phyloP scores from a whole-genome alignment of 2,888 invertebrate genomes.

The Rhagonycha fulva region DNA sequence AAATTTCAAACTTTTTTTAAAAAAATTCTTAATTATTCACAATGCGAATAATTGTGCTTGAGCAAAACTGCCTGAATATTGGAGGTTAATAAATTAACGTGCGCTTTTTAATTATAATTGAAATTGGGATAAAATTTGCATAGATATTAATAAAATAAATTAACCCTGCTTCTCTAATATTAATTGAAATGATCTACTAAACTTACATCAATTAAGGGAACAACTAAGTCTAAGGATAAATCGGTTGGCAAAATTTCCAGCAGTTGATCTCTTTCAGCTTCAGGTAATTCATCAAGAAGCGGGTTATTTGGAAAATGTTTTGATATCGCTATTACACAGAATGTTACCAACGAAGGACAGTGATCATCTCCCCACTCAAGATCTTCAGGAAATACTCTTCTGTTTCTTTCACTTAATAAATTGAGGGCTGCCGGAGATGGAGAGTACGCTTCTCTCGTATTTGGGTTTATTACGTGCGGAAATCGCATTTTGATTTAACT shows the following conservation, averaged over 20 bases:
- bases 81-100: not conserved
- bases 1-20: not conserved
- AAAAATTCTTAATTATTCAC: not conserved
- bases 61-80: not conserved
- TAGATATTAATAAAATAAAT: not conserved
- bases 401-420: slow-evolving; percentile 50
- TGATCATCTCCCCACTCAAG: slow-evolving; percentile 60
- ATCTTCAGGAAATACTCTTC: slow-evolving; percentile 58
- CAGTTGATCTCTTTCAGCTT: slow-evolving; percentile 62
- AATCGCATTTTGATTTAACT: slow-evolving; percentile 37
- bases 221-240: slow-evolving; percentile 62
- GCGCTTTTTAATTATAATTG: not conserved
- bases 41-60: not conserved
- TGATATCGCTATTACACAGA: slow-evolving; percentile 59
- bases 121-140: not conserved
- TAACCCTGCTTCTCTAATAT: not conserved
- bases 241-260: slow-evolving; percentile 65
- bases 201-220: slow-evolving; percentile 59
- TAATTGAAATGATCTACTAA: not conserved
- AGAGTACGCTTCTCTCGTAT: slow-evolving; percentile 56
- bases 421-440: slow-evolving; percentile 46
- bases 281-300: slow-evolving; percentile 60
- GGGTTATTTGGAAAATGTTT: slow-evolving; percentile 59
- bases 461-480: slow-evolving; percentile 54
- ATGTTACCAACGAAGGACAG: slow-evolving; percentile 55